Conservation (phyloP, 2,797 vertebrate genomes). For the Sebastes jordani region DNA sequence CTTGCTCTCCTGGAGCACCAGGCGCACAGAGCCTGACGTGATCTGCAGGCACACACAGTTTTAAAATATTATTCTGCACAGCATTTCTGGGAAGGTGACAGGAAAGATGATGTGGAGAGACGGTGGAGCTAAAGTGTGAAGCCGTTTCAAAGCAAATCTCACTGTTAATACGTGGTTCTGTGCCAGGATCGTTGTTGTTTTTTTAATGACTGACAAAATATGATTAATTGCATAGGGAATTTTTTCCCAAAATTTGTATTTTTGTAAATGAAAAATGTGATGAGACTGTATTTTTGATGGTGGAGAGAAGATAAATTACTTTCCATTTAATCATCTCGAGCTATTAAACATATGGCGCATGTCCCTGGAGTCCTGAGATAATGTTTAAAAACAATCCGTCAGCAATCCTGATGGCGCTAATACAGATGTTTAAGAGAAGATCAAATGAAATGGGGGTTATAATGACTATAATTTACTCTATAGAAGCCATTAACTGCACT, state of each 20-base stretch:
- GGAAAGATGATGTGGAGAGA: not conserved
- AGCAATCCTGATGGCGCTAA: not conserved
- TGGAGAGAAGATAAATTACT: not conserved
- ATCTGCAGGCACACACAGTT: conserved; percentile 82
- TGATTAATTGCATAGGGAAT: not conserved
- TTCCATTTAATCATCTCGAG: not conserved
- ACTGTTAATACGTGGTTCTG: not conserved
- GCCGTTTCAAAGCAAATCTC: not conserved
- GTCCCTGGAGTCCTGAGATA: not conserved
- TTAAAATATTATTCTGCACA: not conserved
- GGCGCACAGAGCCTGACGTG: conserved; percentile 94
- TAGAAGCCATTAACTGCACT: not conserved
- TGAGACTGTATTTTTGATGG: not conserved
- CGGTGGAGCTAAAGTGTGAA: not conserved
- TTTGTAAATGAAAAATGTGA: not conserved
- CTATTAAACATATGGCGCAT: not conserved
- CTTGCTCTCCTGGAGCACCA: conserved; percentile 96
- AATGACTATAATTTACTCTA: not conserved
- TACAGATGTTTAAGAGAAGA: not conserved
- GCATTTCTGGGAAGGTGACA: not conserved
- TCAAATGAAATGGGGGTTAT: not conserved
- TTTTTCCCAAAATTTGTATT: not conserved
- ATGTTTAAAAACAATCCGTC: not conserved
- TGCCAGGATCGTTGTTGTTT: not conserved
- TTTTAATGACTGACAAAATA: not conserved